These are phyloP conservation scores for Echinometra lucunter DNA, from an alignment of 53 echinoderm and acorn worm genomes.

Conservation along the genomic window DNA sequence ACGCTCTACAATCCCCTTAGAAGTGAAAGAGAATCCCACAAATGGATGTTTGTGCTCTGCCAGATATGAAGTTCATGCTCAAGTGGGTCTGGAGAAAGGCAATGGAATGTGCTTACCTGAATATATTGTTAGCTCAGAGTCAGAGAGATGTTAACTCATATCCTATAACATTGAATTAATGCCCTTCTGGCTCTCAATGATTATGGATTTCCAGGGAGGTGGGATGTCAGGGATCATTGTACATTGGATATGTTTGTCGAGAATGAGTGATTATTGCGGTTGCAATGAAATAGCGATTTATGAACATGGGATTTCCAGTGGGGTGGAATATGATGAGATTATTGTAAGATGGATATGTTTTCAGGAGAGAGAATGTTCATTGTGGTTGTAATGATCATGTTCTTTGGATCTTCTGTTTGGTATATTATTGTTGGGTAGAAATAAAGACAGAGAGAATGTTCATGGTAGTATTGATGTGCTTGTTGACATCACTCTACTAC, in stretches of 20 bases:
- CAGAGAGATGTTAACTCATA: not conserved
- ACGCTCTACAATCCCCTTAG: not conserved
- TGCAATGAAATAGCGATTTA: not conserved
- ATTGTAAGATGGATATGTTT: not conserved
- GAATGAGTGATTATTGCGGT: not conserved
- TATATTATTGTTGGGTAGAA: not conserved
- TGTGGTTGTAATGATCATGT: constrained; percentile 14
- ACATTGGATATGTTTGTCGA: not conserved
- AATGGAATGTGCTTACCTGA: constrained; percentile 50
- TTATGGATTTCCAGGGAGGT: not conserved
- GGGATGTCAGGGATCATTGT: not conserved
- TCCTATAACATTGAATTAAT: not conserved
- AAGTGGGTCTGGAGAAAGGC: not conserved
- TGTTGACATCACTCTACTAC: not conserved
- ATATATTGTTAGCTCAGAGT: not conserved
- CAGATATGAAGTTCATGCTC: constrained; percentile 18
- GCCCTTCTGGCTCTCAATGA: not conserved
- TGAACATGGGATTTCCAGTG: no score
- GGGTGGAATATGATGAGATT: not conserved
- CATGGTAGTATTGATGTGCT: not conserved
- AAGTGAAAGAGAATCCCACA: not conserved
- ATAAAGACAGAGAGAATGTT: not conserved
- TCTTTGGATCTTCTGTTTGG: not conserved
- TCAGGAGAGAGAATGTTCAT: constrained; percentile 8
- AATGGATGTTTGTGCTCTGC: not conserved